A percentile compares a stretch with the other conserved stretches of the same genome.
These are phyloP conservation scores for Notothenia coriiceps DNA, from an alignment of 2,113 vertebrate species.

Conservation along the genomic window DNA sequence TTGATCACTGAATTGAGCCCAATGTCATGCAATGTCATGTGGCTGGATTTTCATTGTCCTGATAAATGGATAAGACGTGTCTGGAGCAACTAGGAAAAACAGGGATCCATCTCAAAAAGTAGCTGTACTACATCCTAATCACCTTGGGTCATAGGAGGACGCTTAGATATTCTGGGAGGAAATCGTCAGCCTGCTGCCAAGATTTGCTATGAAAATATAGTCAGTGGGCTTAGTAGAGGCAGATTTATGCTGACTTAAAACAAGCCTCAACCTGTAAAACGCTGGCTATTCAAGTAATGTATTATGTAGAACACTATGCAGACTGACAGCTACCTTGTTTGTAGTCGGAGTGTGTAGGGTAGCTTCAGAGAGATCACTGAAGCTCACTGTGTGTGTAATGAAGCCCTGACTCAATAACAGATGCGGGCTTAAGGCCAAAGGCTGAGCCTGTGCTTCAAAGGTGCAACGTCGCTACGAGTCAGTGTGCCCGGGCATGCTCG, in stretches of 20 bases:
- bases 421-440: conserved; percentile 78
- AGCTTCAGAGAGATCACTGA: conserved; percentile 80
- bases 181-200: conserved; percentile 28
- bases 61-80: conserved; percentile 10
- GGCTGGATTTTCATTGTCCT: conserved; percentile 9
- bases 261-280: conserved; percentile 51
- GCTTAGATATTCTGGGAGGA: conserved; percentile 34
- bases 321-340: conserved; percentile 76
- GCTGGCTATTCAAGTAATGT: conserved; percentile 47
- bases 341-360: conserved; percentile 69
- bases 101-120: conserved; percentile 7
- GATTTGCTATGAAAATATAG: conserved; percentile 36
- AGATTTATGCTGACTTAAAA: conserved; percentile 54
- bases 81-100: conserved; percentile 15
- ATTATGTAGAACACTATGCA: conserved; percentile 42
- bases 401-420: conserved; percentile 79
- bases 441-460: conserved; percentile 63
- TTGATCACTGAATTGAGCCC: not conserved
- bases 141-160: conserved; percentile 27
- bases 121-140: not conserved
- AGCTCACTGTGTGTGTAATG: conserved; percentile 82
- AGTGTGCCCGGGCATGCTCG: conserved; percentile 29
- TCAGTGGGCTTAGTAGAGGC: conserved; percentile 21
- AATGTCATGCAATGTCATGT: conserved; percentile 9
- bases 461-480: conserved; percentile 33